Evolutionary conservation across 2,113 vertebrate genomes (phyloP).

Genomic region (Sturnus vulgaris): DNA sequence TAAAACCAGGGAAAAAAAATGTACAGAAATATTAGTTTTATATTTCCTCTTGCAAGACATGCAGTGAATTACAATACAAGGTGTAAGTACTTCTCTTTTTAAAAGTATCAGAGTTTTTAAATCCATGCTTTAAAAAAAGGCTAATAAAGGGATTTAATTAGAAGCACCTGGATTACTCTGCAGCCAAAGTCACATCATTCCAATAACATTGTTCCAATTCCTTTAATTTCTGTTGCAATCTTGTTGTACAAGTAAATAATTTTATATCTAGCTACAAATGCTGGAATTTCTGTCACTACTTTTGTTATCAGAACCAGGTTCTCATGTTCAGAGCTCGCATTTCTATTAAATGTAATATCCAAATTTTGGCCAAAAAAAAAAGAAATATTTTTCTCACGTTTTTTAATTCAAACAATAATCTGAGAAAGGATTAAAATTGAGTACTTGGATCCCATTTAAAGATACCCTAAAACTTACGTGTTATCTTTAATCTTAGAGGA

Average conservation of each 20-base stretch:
- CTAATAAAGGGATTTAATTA: not conserved
- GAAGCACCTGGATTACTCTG: not conserved
- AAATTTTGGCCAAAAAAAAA: accelerated
- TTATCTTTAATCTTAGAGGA: not conserved
- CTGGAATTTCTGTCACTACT: not conserved
- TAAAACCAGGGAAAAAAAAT: not conserved
- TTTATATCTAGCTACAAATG: not conserved
- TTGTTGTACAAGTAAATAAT: not conserved
- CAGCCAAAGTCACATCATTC: not conserved
- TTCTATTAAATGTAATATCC: not conserved
- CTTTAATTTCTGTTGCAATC: not conserved
- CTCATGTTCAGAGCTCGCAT: not conserved
- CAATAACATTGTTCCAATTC: not conserved
- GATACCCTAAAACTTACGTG: not conserved
- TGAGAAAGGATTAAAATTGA: not conserved
- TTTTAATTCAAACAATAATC: not conserved
- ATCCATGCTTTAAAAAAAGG: not conserved
- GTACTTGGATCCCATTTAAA: not conserved
- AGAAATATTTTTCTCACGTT: not conserved
- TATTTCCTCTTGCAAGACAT: not conserved
- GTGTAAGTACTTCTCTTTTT: not conserved
- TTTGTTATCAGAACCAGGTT: not conserved
- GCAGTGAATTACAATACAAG: not conserved
- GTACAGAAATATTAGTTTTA: not conserved
- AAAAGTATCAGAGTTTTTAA: not conserved